phyloP scores from a whole-genome alignment of 1,140 invertebrate species.

The Contarinia nasturtii region DNA sequence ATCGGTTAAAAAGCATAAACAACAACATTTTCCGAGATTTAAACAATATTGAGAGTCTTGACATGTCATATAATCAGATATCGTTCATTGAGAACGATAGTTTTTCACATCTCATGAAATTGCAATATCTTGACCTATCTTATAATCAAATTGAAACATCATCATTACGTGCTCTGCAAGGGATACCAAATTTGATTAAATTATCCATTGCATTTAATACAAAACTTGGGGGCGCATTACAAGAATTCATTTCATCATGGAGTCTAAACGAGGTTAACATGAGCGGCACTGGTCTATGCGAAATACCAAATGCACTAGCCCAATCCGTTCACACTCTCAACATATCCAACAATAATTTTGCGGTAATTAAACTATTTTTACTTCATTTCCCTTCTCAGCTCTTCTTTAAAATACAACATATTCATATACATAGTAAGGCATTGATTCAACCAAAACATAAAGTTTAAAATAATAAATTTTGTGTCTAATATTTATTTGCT shows the following conservation, averaged over 20 bases:
- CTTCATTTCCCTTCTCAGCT: too few relatives aligned
- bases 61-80: slow-evolving; percentile 33
- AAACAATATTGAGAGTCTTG: slow-evolving; percentile 25
- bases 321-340: slow-evolving; percentile 62
- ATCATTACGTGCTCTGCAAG: slow-evolving; percentile 49
- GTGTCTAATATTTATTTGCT: background rate
- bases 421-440: too few relatives aligned
- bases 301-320: slow-evolving; percentile 66
- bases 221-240: slow-evolving; percentile 27
- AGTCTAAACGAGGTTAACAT: slow-evolving; percentile 32
- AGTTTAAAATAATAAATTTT: too few relatives aligned
- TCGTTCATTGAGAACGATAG: slow-evolving; percentile 27
- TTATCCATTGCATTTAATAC: slow-evolving; percentile 55
- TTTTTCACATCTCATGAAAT: slow-evolving; percentile 40
- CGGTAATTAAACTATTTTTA: slow-evolving; percentile 12
- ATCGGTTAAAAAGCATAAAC: slow-evolving; percentile 15
- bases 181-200: slow-evolving; percentile 53
- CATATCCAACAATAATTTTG: slow-evolving; percentile 46
- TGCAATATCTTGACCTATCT: slow-evolving; percentile 65
- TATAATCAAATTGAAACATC: slow-evolving; percentile 51
- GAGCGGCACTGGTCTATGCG: slow-evolving; percentile 53
- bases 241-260: slow-evolving; percentile 23
- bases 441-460: too few relatives aligned
- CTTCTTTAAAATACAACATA: too few relatives aligned
- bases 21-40: slow-evolving; percentile 23